phyloP scores from a whole-genome alignment of 1,140 invertebrate genomes.

The Zaprionus ornatus region DNA sequence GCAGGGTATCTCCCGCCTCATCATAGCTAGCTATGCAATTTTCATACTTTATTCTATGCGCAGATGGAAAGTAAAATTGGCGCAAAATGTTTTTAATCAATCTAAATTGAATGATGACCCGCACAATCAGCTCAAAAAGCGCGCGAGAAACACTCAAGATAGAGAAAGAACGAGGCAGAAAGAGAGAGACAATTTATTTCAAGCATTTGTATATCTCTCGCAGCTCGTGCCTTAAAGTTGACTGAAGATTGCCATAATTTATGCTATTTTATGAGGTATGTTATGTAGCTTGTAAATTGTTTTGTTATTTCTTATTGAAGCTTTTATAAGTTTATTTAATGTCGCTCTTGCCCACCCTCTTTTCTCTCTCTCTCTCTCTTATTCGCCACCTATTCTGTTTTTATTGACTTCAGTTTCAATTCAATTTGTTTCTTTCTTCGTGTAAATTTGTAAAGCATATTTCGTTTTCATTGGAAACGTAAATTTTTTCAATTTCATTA shows the following conservation, averaged over 20 bases:
- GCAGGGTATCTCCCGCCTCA: background rate
- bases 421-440: background rate
- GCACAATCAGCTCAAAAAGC: slow-evolving; percentile 58
- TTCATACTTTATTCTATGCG: background rate
- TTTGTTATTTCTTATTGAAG: slow-evolving; percentile 18
- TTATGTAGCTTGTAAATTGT: slow-evolving; percentile 7
- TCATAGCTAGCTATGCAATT: background rate
- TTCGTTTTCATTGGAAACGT: slow-evolving; percentile 1
- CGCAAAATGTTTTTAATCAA: slow-evolving; percentile 82
- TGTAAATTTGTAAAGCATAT: slow-evolving; percentile 1
- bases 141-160: background rate
- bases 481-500: slow-evolving; percentile 35
- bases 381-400: background rate
- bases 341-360: background rate
- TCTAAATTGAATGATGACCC: slow-evolving; percentile 83
- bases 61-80: slow-evolving; percentile 48
- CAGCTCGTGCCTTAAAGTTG: slow-evolving; percentile 19
- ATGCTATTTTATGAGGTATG: slow-evolving; percentile 10
- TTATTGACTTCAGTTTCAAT: slow-evolving; percentile 14
- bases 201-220: slow-evolving; percentile 21
- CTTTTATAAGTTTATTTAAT: slow-evolving; percentile 19
- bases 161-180: background rate
- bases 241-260: slow-evolving; percentile 22
- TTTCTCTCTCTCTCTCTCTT: background rate
- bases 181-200: slow-evolving; percentile 13